Evolutionary conservation across 2,113 vertebrate genomes (phyloP), one percentile per base, ranked within the genome.

Genomic region (Pseudorasbora parva): DNA sequence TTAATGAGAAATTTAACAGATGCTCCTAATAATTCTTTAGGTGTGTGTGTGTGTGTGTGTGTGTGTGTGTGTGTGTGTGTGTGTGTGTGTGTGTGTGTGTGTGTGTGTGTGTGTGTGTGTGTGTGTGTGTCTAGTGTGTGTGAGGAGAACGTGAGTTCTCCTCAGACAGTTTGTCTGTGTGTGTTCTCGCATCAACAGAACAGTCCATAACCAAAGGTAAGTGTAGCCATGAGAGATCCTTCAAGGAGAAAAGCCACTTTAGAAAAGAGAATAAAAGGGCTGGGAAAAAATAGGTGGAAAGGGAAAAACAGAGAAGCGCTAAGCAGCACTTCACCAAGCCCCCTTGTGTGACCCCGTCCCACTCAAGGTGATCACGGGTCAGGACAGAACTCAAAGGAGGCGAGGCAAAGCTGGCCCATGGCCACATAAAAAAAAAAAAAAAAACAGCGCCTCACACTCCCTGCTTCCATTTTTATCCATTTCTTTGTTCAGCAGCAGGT

Each of bases 351-450:
- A 77, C 82, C 56, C 43, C 49, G 25, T 69, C 79, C 82, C 66
- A 84, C 82, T 84, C 72, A n/a, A 82, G 82, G 83, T 64, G 74
- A 79, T 71, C 45, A 8, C 5, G 9, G 86, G 86, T 78, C 82
- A 78, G 83, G 76, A 84, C 64, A 74, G 37, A 85, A 71, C 83
- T 84, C 83, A 72, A 84, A 84, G 83, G 83, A 84, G 83, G 83
- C 37, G 51, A 69, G 41, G 75, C 23, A 59, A 69, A 84, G 62
- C 82, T 84, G 82, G 82, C 82, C 82, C 82, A 37, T 78, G 66
- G 75, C 72, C 75, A 81, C 84, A 82, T 62, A 68, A 78, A 59
- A n/a, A n/a, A n/a, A 5, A 5, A 37, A 37, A 37, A 37, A 37
- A 37, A 81, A 41, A 86, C 79, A 82, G 37, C 9, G 25, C 62